These are phyloP conservation scores for Balaeniceps rex DNA, from an alignment of 2,113 vertebrate species.

Conservation along the genomic window DNA sequence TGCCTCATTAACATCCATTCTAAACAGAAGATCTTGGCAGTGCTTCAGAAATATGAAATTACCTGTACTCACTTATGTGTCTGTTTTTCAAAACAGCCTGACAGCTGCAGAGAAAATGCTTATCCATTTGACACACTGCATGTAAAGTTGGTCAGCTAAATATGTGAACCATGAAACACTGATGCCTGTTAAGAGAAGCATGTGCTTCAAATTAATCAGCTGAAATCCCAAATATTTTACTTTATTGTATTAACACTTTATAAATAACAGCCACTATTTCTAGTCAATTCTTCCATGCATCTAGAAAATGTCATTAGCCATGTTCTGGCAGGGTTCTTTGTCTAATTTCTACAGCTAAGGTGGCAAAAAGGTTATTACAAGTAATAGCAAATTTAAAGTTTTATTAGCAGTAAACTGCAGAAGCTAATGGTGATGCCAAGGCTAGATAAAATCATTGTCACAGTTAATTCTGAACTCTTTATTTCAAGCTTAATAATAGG, in stretches of 20 bases:
- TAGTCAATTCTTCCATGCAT: slow-evolving; percentile 48
- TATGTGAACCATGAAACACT: slow-evolving; percentile 1
- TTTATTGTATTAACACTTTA: slow-evolving; percentile 46
- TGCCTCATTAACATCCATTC: neutral
- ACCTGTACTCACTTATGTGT: neutral
- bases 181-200: slow-evolving; percentile 1
- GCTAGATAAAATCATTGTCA: slow-evolving; percentile 84
- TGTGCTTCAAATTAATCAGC: slow-evolving; percentile 62
- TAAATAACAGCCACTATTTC: slow-evolving; percentile 67
- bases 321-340: slow-evolving; percentile 67
- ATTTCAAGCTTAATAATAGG: slow-evolving; percentile 87
- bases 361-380: slow-evolving; percentile 83
- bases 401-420: slow-evolving; percentile 85
- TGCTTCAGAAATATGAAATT: neutral
- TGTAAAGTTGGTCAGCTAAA: slow-evolving; percentile 18
- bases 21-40: neutral
- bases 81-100: neutral
- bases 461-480: slow-evolving; percentile 87
- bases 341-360: slow-evolving; percentile 79
- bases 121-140: slow-evolving; percentile 8
- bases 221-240: slow-evolving; percentile 1
- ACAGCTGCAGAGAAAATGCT: neutral
- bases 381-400: slow-evolving; percentile 84
- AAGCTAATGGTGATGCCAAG: slow-evolving; percentile 81
- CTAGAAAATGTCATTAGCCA: slow-evolving; percentile 71